Evolutionary conservation across 2,797 vertebrate species (phyloP).

Genomic region (Scleropages formosus): DNA sequence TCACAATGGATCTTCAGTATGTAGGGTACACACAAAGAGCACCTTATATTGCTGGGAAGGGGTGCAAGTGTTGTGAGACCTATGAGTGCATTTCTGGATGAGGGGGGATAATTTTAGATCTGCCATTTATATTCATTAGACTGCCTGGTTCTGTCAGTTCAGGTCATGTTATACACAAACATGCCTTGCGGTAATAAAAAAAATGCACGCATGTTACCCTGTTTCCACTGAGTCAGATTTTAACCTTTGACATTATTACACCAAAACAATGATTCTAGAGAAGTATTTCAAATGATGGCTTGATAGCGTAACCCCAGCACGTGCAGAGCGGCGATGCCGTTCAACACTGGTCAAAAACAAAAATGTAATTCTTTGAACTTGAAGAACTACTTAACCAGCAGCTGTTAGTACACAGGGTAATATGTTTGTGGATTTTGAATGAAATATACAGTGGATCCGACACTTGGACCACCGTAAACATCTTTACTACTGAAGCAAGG

Average conservation of each 20-base stretch:
- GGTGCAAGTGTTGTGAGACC: neutral
- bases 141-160: constrained; percentile 10
- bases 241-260: too few relatives aligned
- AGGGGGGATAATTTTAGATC: constrained; percentile 21
- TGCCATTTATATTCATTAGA: constrained; percentile 28
- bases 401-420: too few relatives aligned
- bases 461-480: too few relatives aligned
- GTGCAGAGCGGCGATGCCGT: neutral
- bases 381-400: too few relatives aligned
- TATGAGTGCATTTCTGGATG: constrained; percentile 1
- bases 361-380: too few relatives aligned
- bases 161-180: constrained; percentile 23
- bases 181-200: constrained; percentile 14
- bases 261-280: neutral
- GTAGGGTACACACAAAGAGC: constrained; percentile 15
- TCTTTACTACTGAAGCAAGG: too few relatives aligned
- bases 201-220: neutral
- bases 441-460: too few relatives aligned
- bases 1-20: too few relatives aligned
- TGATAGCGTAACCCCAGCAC: neutral
- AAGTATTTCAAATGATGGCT: too few relatives aligned
- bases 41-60: neutral
- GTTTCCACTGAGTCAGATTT: too few relatives aligned
- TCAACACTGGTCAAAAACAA: too few relatives aligned
- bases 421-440: too few relatives aligned